Evolutionary conservation across 2,113 vertebrate species (phyloP), one percentile per base, ranked within the genome.

Genomic region (Callospermophilus lateralis): DNA sequence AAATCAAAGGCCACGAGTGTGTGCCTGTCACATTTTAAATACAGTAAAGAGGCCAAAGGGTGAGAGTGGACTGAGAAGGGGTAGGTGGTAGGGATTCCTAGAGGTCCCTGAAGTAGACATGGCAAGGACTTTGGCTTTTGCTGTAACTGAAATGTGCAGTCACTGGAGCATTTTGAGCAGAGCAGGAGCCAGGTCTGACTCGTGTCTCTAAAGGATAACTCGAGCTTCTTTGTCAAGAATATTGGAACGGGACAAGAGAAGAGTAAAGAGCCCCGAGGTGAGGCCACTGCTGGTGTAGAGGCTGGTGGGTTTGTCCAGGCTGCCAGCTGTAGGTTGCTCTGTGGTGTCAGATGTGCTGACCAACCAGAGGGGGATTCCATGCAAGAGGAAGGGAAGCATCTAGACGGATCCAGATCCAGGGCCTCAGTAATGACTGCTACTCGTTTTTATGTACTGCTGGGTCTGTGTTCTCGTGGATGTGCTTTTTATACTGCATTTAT

Each of bases 231-330:
- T 16, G 53, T 22, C n/a, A 68, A 53, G n/a, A 19, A n/a, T 3
- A 20, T 61, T 2, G 70, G 20, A 34, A 19, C 0, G 3, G 32
- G 63, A 68, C 12, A 9, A 89, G 26, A 30, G 13, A 4, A 6
- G 4, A 61, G 20, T 39, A 45, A 16, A 12, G 28, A 8, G 34
- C 42, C 17, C 26, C 2, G 13, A 1, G 8, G 0, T 4, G 20
- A 78, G 19, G 19, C 30, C 53, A 1, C 1, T 61, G 24, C 26
- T 53, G 6, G 53, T 65, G 0, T 17, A 10, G 28, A 30, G 0
- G 20, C 3, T 16, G 45, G 73, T 28, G 45, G 30, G 24, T 77
- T 42, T 15, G 34, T 63, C 16, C 32, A 9, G 10, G 30, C 12
- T 19, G 20, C 51, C 13, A 68, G 77, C 68, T 8, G 15, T 19